Base-by-base conservation (phyloP, 2,888 invertebrate species). In the Oligia strigilis region DNA sequence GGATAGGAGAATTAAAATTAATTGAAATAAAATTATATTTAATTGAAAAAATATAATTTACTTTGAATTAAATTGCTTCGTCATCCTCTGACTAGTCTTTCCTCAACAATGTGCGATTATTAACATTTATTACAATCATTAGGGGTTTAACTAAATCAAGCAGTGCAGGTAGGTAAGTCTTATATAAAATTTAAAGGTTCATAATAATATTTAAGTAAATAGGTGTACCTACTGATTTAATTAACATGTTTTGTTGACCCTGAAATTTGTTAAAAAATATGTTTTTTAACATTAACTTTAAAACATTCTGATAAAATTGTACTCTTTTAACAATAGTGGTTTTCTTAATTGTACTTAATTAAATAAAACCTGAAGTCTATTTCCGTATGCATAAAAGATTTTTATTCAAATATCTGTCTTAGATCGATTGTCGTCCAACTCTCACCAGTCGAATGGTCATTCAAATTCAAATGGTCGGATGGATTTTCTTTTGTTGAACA, bases 331-430 rank as follows among this genome's bases (percentile, higher is more conserved):
- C 19, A 78, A 79, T 46, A 17, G 19, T 65, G 13, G 23, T 46
- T 65, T 65, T 40, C 40, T 29, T 58, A 49, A 78, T 60, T 60
- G 43, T 49, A 52, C 19, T 6, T 58, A 29, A 72, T 72, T 58
- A n/a, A 36, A 52, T 17, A 36, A 55, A 74, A 36, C 4, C 6
- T 65, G 14, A 73, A 62, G n/a, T 23, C 23, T 52, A 64, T 62
- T 72, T 75, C 36, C 58, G n/a, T 46, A 69, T 75, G 65, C 65
- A 66, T 80, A 62, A 73, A 80, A 83, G 0, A 80, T 73, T 72
- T 71, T 58, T 49, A 75, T 80, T 83, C 19, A 83, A 72, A 70
- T 75, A 72, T 69, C 29, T 65, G 23, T 74, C 11, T 62, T 29
- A 71, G 55, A 82, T 74, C 14, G 71, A 66, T 67, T 6, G 58